Conservation (phyloP, 2,888 invertebrate genomes). For the Pollenia griseotomentosa region DNA sequence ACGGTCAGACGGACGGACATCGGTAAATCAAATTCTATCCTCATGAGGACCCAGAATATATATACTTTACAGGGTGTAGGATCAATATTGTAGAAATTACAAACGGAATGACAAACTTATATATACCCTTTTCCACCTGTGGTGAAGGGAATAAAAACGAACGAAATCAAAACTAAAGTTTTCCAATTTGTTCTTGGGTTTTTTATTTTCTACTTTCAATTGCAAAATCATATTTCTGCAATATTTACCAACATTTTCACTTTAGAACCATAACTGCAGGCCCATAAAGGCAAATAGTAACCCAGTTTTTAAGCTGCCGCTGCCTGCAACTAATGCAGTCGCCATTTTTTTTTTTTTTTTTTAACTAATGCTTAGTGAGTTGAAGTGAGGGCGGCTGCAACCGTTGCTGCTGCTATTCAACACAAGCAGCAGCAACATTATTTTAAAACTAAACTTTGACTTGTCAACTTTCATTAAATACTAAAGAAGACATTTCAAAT, state of each 20-base stretch:
- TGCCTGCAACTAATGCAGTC: conserved; percentile 10
- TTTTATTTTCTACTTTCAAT: conserved; percentile 66
- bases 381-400: conserved; percentile 18
- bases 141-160: too few species aligned
- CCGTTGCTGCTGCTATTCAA: conserved; percentile 36
- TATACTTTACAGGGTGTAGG: too few species aligned
- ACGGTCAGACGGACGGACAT: too few species aligned
- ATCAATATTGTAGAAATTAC: too few species aligned
- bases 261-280: conserved; percentile 68
- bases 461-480: conserved; percentile 79
- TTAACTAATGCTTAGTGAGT: conserved; percentile 18
- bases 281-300: conserved; percentile 60
- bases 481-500: conserved; percentile 58
- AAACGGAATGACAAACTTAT: too few species aligned
- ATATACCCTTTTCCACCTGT: too few species aligned
- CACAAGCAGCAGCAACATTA: conserved; percentile 49
- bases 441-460: conserved; percentile 63
- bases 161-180: conserved; percentile 45
- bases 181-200: conserved; percentile 60
- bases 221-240: conserved; percentile 61
- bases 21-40: too few species aligned
- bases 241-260: conserved; percentile 71
- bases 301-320: conserved; percentile 56
- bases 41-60: too few species aligned
- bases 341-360: conserved; percentile 27